phyloP scores from a whole-genome alignment of 2,888 invertebrate genomes.

The Aelia acuminata region DNA sequence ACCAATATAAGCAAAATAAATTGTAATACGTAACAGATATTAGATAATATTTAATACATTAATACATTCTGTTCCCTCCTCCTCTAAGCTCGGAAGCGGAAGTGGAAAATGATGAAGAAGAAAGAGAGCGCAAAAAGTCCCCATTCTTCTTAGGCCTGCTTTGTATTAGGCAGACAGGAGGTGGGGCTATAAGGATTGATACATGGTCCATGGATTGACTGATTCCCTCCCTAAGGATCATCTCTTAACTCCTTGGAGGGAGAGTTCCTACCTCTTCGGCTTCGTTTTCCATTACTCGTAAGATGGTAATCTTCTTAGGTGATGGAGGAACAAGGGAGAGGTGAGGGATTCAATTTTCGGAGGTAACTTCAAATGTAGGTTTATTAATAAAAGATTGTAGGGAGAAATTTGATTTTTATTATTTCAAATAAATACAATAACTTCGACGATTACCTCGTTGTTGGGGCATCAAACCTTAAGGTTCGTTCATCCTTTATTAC shows the following conservation, averaged over 20 bases:
- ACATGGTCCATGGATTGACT: slow-evolving; percentile 38
- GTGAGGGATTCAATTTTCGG: neutral
- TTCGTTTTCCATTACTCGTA: neutral
- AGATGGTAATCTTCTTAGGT: neutral
- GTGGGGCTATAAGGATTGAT: slow-evolving; percentile 27
- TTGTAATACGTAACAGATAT: too few species aligned
- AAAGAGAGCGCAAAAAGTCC: neutral
- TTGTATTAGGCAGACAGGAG: slow-evolving; percentile 11
- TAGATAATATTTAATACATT: too few species aligned
- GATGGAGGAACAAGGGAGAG: neutral
- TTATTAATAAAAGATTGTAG: too few species aligned
- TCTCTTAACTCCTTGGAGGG: neutral
- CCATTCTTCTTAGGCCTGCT: slow-evolving; percentile 10
- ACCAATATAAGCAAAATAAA: too few species aligned
- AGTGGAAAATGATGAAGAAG: neutral
- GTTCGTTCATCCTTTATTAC: too few species aligned
- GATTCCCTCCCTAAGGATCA: slow-evolving; percentile 40
- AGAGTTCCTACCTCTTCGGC: neutral
- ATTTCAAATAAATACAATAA: too few species aligned
- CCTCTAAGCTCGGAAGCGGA: neutral
- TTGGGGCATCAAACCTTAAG: too few species aligned
- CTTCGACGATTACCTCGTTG: too few species aligned
- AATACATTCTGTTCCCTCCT: too few species aligned
- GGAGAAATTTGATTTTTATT: too few species aligned
- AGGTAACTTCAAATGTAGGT: too few species aligned